Evolutionary conservation across 2,888 invertebrate species (phyloP).

Genomic region (Ormia ochracea): DNA sequence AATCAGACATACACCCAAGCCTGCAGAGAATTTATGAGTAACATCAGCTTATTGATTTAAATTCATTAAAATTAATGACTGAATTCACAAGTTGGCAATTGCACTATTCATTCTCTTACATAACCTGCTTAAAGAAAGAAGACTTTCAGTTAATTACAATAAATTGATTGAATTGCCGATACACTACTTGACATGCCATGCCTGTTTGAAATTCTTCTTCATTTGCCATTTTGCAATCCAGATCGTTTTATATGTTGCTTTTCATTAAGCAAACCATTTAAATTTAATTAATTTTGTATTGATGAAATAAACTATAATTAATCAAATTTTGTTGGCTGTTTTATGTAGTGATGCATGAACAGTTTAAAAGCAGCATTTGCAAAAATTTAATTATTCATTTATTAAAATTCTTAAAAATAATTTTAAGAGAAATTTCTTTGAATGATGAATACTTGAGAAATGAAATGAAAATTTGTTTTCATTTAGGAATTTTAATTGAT

Average conservation of each 20-base stretch:
- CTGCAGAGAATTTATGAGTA: background rate
- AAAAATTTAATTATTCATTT: slow-evolving; percentile 5
- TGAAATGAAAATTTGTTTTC: background rate
- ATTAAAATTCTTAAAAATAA: background rate
- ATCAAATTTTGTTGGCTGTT: slow-evolving; percentile 2
- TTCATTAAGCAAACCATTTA: slow-evolving; percentile 21
- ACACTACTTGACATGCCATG: slow-evolving; percentile 40
- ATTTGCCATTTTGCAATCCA: background rate
- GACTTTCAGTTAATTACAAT: slow-evolving; percentile 33
- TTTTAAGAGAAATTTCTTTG: background rate
- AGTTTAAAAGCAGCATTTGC: background rate
- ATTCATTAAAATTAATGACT: background rate
- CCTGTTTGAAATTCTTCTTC: slow-evolving; percentile 25
- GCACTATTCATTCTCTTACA: background rate
- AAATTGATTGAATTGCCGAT: slow-evolving; percentile 48
- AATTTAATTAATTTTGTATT: slow-evolving; percentile 37
- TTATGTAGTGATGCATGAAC: slow-evolving; percentile 6
- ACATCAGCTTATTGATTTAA: slow-evolving; percentile 4
- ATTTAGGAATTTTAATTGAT: slow-evolving; percentile 10
- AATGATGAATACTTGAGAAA: background rate
- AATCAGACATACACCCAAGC: background rate
- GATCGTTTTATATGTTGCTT: slow-evolving; percentile 12
- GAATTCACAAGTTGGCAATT: background rate
- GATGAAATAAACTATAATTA: slow-evolving; percentile 34
- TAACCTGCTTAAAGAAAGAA: slow-evolving; percentile 7